These are phyloP conservation scores for Biston stratarius DNA, from an alignment of 2,888 invertebrate species.

Conservation along the genomic window DNA sequence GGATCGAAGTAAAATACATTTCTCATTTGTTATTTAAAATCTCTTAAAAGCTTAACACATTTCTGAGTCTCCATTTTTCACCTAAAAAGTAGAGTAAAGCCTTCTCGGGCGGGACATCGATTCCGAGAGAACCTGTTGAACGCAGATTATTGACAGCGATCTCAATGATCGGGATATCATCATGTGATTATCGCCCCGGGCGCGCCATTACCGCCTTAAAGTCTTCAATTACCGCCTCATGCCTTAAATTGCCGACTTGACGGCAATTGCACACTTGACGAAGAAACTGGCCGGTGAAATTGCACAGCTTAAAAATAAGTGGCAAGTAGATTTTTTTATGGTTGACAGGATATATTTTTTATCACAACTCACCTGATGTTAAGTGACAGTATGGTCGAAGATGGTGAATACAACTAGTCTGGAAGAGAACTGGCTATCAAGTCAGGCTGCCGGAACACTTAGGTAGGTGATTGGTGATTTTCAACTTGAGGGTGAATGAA, in stretches of 20 bases:
- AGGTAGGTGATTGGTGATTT: too few species aligned
- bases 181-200: conserved; percentile 63
- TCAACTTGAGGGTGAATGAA: too few species aligned
- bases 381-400: too few species aligned
- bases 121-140: conserved; percentile 41
- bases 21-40: too few species aligned
- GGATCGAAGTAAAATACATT: too few species aligned
- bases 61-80: too few species aligned
- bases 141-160: conserved; percentile 55
- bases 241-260: conserved; percentile 19
- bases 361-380: too few species aligned
- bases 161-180: conserved; percentile 63
- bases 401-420: too few species aligned
- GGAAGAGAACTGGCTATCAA: too few species aligned
- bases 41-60: too few species aligned
- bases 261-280: conserved; percentile 16
- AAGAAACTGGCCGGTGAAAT: conserved; percentile 15
- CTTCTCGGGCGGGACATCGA: conserved; percentile 12
- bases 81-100: background rate
- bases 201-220: conserved; percentile 67
- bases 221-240: conserved; percentile 40
- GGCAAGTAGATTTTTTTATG: conserved; percentile 18
- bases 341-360: too few species aligned
- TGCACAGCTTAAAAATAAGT: conserved; percentile 14
- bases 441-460: too few species aligned